Evolutionary conservation across 2,797 vertebrate species (phyloP).

Genomic region (Octomys mimax): DNA sequence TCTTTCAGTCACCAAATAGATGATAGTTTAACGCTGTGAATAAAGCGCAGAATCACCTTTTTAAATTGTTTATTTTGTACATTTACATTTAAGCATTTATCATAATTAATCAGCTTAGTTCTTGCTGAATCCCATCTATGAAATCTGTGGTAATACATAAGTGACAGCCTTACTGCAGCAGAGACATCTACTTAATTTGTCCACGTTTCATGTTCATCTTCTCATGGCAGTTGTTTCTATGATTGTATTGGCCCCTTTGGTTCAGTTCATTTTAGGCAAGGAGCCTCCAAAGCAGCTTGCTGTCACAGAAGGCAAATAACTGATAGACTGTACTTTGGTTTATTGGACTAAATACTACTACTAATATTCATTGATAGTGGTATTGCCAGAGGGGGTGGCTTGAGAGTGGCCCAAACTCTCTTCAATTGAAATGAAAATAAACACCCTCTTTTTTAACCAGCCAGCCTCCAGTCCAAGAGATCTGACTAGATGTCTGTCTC

Average conservation of each 20-base stretch:
- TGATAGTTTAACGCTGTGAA: constrained; percentile 5
- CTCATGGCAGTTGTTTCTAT: neutral
- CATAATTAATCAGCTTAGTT: neutral
- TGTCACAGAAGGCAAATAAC: neutral
- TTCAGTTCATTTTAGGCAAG: neutral
- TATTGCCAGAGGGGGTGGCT: neutral
- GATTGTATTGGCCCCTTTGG: neutral
- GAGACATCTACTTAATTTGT: neutral
- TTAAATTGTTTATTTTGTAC: neutral
- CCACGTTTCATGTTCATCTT: neutral
- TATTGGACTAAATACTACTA: neutral
- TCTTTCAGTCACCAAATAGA: neutral
- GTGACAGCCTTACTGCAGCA: neutral
- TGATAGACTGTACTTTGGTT: neutral
- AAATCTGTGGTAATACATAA: neutral
- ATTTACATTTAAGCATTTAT: constrained; percentile 22
- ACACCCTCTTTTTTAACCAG: neutral
- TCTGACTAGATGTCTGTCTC: neutral
- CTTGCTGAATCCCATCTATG: neutral
- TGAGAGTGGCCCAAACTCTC: neutral
- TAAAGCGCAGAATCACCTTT: neutral
- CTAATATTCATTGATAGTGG: neutral
- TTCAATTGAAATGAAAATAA: neutral
- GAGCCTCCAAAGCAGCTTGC: neutral
- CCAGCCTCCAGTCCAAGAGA: neutral